Conservation (phyloP, 2,113 vertebrate genomes). For the Grus americana region DNA sequence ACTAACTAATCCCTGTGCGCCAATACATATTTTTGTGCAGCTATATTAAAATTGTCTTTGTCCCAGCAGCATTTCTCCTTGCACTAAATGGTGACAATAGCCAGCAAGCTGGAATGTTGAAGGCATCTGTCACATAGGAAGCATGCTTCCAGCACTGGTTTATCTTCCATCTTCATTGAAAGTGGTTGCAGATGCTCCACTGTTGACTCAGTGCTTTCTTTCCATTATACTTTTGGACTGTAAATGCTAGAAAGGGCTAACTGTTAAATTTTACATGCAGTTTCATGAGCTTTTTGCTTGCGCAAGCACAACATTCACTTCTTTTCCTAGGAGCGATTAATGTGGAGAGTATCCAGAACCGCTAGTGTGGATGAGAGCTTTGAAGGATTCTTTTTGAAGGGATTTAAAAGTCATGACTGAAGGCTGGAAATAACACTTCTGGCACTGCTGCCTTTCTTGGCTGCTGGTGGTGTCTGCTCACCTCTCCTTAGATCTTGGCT, state of each 20-base stretch:
- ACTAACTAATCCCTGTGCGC: not conserved
- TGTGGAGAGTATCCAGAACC: slow-evolving; percentile 18
- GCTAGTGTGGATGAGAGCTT: slow-evolving; percentile 6
- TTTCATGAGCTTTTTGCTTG: slow-evolving; percentile 36
- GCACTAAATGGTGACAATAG: not conserved
- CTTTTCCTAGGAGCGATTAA: slow-evolving; percentile 4
- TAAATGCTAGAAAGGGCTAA: not conserved
- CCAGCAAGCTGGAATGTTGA: not conserved
- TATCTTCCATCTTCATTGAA: slow-evolving; percentile 20
- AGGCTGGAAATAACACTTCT: slow-evolving; percentile 32
- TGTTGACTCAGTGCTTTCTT: slow-evolving; percentile 25
- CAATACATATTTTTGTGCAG: not conserved
- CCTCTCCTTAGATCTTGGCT: slow-evolving; percentile 41
- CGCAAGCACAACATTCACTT: not conserved
- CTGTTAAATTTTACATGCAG: not conserved
- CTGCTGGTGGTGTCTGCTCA: slow-evolving; percentile 31
- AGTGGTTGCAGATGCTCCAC: slow-evolving; percentile 26
- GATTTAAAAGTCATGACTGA: not conserved
- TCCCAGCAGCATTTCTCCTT: not conserved
- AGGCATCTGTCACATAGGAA: not conserved
- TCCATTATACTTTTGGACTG: not conserved
- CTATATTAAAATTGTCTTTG: not conserved
- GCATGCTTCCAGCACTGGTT: not conserved
- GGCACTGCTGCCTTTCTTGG: slow-evolving; percentile 9
- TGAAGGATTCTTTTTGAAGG: not conserved